Percentiles rank a stretch among this genome's conserved stretches.
phyloP scores from a whole-genome alignment of 2,888 invertebrate species.

The Gandaritis pyraliata region DNA sequence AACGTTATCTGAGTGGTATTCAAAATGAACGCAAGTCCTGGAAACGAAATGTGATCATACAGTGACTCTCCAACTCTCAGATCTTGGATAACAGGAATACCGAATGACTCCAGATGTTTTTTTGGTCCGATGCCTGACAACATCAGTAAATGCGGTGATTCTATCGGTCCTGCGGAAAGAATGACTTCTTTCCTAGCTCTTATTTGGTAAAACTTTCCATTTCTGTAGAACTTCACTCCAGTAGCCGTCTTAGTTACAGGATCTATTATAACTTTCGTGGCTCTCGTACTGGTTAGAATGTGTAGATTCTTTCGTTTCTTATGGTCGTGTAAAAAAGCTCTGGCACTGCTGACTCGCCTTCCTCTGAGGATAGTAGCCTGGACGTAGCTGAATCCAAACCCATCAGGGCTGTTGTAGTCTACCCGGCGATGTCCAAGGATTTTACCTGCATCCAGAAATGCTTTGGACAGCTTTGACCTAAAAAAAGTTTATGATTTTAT shows the following conservation, averaged over 20 bases:
- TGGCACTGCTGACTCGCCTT: slow-evolving; percentile 80
- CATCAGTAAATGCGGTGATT: slow-evolving; percentile 90
- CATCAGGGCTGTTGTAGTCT: slow-evolving; percentile 88
- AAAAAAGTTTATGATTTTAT: slow-evolving; percentile 35
- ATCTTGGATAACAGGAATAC: slow-evolving; percentile 85
- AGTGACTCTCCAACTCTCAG: slow-evolving; percentile 87
- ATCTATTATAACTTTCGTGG: slow-evolving; percentile 84
- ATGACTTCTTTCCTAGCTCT: slow-evolving; percentile 82
- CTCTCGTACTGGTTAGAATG: slow-evolving; percentile 81
- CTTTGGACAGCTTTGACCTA: slow-evolving; percentile 84
- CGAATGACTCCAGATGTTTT: slow-evolving; percentile 81
- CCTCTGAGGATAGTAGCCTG: slow-evolving; percentile 79
- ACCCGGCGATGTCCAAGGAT: slow-evolving; percentile 86
- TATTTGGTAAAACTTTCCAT: slow-evolving; percentile 73
- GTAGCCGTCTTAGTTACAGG: slow-evolving; percentile 74
- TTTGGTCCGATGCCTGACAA: slow-evolving; percentile 87
- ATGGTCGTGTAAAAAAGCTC: slow-evolving; percentile 84
- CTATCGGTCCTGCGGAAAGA: slow-evolving; percentile 89
- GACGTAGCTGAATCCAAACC: slow-evolving; percentile 83
- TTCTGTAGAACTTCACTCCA: slow-evolving; percentile 68
- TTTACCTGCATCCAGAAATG: slow-evolving; percentile 86
- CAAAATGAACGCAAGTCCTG: slow-evolving; percentile 81
- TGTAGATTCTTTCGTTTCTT: slow-evolving; percentile 84
- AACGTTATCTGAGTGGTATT: slow-evolving; percentile 71
- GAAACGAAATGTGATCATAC: slow-evolving; percentile 87